Conservation (phyloP, 2,113 vertebrate genomes). For the Charadrius vociferus region DNA sequence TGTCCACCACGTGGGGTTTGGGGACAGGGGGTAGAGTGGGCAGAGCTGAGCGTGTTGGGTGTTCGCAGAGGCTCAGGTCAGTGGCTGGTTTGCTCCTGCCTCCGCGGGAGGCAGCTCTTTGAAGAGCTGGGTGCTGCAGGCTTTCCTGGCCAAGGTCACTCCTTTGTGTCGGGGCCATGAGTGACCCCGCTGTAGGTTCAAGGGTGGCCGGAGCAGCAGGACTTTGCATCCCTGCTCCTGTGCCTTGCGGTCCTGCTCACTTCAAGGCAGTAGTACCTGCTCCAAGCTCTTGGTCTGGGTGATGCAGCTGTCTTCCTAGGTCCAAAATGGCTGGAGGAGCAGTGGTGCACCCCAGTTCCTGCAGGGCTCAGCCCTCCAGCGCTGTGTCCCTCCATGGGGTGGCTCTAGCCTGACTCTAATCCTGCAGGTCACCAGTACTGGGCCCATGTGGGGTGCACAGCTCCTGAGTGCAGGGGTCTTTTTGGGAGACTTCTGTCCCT, state of each 20-base stretch:
- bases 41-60: fast-evolving
- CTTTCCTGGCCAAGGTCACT: not conserved
- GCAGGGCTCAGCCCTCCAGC: not conserved
- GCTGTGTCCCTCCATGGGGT: fast-evolving
- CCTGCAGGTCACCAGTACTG: not conserved
- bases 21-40: not conserved
- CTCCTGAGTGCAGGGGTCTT: not conserved
- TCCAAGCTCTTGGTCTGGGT: not conserved
- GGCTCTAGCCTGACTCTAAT: not conserved
- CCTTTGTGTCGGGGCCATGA: fast-evolving
- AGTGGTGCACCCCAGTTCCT: fast-evolving
- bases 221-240: not conserved
- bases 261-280: not conserved
- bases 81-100: not conserved
- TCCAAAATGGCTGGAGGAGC: not conserved
- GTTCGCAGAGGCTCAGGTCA: not conserved
- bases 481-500: not conserved
- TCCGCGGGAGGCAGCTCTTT: fast-evolving
- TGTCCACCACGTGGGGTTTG: fast-evolving
- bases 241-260: not conserved
- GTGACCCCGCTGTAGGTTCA: not conserved
- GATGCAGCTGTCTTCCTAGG: not conserved
- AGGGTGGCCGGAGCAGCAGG: not conserved
- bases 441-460: fast-evolving
- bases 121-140: not conserved